phyloP scores from a whole-genome alignment of 2,113 vertebrate species.

The Motacilla alba region DNA sequence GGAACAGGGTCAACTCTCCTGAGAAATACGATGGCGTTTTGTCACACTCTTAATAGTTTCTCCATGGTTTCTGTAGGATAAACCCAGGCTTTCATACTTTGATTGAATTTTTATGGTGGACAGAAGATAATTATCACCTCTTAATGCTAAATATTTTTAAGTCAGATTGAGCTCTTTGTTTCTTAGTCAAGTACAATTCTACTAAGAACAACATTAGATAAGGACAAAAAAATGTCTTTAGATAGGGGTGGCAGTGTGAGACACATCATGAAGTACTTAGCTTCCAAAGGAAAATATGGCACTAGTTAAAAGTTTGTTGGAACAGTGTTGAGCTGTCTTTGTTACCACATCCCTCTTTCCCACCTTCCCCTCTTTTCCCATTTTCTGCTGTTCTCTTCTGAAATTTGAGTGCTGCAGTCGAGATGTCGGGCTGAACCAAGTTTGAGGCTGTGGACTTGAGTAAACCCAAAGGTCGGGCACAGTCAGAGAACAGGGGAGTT shows the following conservation, averaged over 20 bases:
- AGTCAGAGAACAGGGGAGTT: neutral
- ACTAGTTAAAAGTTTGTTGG: neutral
- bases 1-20: neutral
- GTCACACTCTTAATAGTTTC: constrained; percentile 2
- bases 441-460: neutral
- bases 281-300: neutral
- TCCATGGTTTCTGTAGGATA: neutral
- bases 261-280: neutral
- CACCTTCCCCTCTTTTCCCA: neutral
- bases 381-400: neutral
- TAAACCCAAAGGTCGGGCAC: neutral
- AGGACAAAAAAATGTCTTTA: neutral
- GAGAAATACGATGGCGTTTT: neutral
- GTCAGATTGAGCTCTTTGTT: neutral
- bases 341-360: neutral
- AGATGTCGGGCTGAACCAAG: neutral
- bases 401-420: neutral
- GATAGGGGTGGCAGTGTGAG: neutral
- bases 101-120: constrained; percentile 7
- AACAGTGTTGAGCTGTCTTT: neutral
- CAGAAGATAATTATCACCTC: neutral
- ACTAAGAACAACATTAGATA: neutral
- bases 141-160: neutral
- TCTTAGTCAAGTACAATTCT: neutral
- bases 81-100: neutral